Evolutionary conservation across 2,113 vertebrate genomes (phyloP).

Genomic region (Psettodes erumei): DNA sequence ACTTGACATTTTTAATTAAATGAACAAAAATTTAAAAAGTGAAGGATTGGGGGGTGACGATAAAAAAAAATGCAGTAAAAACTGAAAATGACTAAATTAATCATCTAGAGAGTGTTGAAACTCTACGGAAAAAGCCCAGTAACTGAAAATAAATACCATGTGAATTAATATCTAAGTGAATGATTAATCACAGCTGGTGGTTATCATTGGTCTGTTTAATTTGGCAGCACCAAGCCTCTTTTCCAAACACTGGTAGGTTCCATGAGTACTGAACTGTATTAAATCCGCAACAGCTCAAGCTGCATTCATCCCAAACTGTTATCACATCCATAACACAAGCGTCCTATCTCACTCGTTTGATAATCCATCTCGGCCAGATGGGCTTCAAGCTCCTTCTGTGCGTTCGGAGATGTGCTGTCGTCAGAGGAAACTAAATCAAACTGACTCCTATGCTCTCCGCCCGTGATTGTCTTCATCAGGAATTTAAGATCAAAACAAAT

Average conservation of each 20-base stretch:
- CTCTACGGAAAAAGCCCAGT: neutral
- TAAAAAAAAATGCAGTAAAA: neutral
- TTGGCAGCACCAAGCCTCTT: conserved; percentile 35
- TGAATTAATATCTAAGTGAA: neutral
- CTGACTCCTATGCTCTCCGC: neutral
- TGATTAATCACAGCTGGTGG: neutral
- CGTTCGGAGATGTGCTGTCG: neutral
- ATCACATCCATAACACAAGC: neutral
- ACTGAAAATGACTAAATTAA: neutral
- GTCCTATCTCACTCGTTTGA: neutral
- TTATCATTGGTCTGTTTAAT: conserved; percentile 36
- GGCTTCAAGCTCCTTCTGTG: neutral
- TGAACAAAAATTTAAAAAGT: no score
- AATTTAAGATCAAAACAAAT: neutral
- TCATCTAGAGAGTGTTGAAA: neutral
- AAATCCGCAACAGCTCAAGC: neutral
- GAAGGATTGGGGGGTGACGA: no score
- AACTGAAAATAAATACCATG: conserved; percentile 2
- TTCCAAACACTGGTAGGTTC: conserved; percentile 18
- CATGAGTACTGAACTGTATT: neutral
- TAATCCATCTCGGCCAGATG: neutral
- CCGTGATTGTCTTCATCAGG: neutral
- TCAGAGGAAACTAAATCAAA: neutral
- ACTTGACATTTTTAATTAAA: no score
- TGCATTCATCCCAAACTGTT: neutral